These are phyloP conservation scores for Maccullochella peelii DNA, from an alignment of 2,113 vertebrate species.

Conservation along the genomic window DNA sequence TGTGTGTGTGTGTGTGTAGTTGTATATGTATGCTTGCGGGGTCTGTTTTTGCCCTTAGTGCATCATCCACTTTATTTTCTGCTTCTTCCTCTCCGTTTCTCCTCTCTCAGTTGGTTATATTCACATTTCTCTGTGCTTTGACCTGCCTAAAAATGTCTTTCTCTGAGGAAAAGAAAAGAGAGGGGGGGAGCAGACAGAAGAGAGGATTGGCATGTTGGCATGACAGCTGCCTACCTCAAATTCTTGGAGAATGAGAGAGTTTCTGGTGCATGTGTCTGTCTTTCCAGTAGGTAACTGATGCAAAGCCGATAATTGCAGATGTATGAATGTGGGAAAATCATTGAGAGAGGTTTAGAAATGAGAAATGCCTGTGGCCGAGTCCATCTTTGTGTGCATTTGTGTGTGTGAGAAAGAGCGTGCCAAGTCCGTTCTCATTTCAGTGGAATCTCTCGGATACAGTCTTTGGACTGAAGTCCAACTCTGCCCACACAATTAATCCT, in stretches of 20 bases:
- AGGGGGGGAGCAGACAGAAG: not conserved
- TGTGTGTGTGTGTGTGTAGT: not conserved
- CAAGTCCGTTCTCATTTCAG: constrained; percentile 68
- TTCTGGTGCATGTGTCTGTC: constrained; percentile 37
- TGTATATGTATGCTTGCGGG: not conserved
- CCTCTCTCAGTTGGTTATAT: not conserved
- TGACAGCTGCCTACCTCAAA: constrained; percentile 40
- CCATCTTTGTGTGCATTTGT: constrained; percentile 12
- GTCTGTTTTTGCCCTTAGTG: not conserved
- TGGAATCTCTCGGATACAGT: constrained; percentile 71
- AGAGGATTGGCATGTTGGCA: constrained; percentile 16
- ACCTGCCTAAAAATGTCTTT: not conserved
- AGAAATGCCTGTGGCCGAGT: constrained; percentile 35
- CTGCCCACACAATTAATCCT: constrained; percentile 68
- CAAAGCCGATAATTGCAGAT: constrained; percentile 46
- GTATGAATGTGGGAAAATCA: constrained; percentile 63
- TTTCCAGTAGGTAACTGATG: constrained; percentile 50
- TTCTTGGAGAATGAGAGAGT: constrained; percentile 43
- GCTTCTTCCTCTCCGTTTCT: not conserved
- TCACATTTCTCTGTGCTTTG: constrained; percentile 15
- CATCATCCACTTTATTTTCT: not conserved
- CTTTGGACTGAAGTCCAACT: constrained; percentile 41
- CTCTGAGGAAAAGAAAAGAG: not conserved
- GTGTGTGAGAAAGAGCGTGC: constrained; percentile 30
- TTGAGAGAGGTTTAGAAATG: constrained; percentile 45